Evolutionary conservation across 2,888 invertebrate species (phyloP).

Genomic region (Nasonovia ribisnigri): DNA sequence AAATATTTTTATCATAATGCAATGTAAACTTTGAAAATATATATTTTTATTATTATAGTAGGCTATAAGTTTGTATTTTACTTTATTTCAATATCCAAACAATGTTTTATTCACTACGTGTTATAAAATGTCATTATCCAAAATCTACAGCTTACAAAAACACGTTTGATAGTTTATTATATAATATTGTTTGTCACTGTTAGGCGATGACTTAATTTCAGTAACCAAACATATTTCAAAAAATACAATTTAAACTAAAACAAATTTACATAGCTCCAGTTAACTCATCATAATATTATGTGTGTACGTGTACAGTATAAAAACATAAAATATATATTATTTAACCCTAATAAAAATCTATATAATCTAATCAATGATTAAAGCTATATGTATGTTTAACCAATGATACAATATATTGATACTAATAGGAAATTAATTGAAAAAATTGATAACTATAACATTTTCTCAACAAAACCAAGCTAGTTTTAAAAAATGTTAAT

Average conservation of each 20-base stretch:
- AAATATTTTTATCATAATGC: conserved; percentile 18
- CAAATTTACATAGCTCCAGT: neutral
- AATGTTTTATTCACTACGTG: conserved; percentile 17
- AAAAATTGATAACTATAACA: neutral
- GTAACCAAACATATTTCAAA: conserved; percentile 23
- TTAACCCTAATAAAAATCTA: neutral
- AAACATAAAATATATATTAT: neutral
- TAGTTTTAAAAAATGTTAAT: neutral
- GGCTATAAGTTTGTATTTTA: neutral
- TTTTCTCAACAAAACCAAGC: neutral
- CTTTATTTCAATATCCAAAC: neutral
- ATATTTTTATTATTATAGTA: neutral
- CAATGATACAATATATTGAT: neutral
- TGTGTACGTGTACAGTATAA: neutral
- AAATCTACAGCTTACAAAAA: conserved; percentile 8
- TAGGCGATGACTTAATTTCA: neutral
- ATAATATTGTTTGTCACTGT: conserved; percentile 33
- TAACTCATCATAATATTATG: neutral
- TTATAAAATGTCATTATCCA: conserved; percentile 15
- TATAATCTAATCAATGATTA: too few species aligned
- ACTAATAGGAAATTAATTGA: neutral
- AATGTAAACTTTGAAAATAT: conserved; percentile 20
- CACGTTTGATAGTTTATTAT: conserved; percentile 4
- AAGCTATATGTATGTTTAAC: neutral
- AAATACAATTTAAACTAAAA: conserved; percentile 23